Base-by-base conservation (phyloP, 1,140 invertebrate genomes). In the Dinoponera quadriceps region DNA sequence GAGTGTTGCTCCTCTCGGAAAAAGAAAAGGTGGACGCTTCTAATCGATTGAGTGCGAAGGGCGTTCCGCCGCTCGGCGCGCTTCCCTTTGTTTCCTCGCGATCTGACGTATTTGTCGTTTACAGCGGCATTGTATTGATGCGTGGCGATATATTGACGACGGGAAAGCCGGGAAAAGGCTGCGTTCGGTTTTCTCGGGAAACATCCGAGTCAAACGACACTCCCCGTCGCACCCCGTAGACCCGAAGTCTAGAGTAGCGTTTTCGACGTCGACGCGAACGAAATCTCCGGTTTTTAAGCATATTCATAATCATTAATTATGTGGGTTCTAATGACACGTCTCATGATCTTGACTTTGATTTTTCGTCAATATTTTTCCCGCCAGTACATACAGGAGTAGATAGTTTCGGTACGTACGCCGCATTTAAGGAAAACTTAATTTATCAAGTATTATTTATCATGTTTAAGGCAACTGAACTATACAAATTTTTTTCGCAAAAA, bases 111-210 rank as follows among this genome's bases (percentile, higher is more conserved):
- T 80, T 80, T 80, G 75, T 80, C 65, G 63, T 69, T 80, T 71
- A n/a, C 22, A 9, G n/a, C 16, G 51, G 20, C 16, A 59, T 57
- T 80, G 51, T 62, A 33, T 51, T 3, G 74, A 69, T 44, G 9
- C 38, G 38, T 9, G 27, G 22, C 57, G 66, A 48, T 69, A 75
- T 63, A 87, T n/a, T 83, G 84, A 91, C 83, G 86, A 85, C 84
- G 74, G 63, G 74, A 80, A 49, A 82, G 29, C 16, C 44, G n/a
- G 48, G 83, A 90, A 44, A 90, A 91, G 90, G 83, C 87, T 89
- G 89, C 4, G 65, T 74, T 75, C 62, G 83, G 81, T 84, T 84
- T 87, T 88, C n/a, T 81, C 65, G 60, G 75, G 60, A 87, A 90
- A 87, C 57, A 83, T 87, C 71, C 83, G 83, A 85, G 73, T 0